A percentile compares a stretch with the other conserved stretches of the same genome.
Evolutionary conservation across 2,888 invertebrate species (phyloP).

Genomic region (Argyresthia albistria): DNA sequence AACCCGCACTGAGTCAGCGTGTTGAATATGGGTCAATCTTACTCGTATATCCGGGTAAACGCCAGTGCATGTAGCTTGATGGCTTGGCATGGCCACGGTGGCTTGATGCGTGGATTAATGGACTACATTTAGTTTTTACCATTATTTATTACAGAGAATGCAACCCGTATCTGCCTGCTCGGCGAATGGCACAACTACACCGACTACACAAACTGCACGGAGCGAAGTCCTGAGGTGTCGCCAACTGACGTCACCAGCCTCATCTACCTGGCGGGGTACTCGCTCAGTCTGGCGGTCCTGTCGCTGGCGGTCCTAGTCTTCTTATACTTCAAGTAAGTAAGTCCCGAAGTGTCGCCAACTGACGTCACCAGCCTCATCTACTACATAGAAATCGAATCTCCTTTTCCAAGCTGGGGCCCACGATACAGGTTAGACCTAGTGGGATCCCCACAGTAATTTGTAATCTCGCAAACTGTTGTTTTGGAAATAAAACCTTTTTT

Average conservation of each 20-base stretch:
- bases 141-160: conserved; percentile 85
- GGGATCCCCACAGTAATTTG: too few species aligned
- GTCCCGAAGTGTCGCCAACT: conserved; percentile 57
- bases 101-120: too few species aligned
- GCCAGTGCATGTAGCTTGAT: too few species aligned
- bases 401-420: too few species aligned
- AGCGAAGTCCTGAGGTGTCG: conserved; percentile 64
- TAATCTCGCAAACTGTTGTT: too few species aligned
- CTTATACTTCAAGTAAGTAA: conserved; percentile 89
- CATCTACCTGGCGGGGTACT: conserved; percentile 89
- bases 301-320: conserved; percentile 89
- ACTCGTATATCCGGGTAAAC: too few species aligned
- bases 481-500: too few species aligned
- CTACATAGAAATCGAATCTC: not conserved
- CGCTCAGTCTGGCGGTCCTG: conserved; percentile 85
- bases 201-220: conserved; percentile 82
- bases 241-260: conserved; percentile 81
- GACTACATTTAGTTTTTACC: too few species aligned
- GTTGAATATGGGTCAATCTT: too few species aligned
- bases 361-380: conserved; percentile 86
- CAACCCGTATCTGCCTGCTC: conserved; percentile 83
- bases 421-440: too few species aligned
- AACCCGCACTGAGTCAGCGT: too few species aligned
- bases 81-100: too few species aligned
- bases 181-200: conserved; percentile 90